Conservation (phyloP, 2,113 vertebrate species). For the Fregata magnificens region DNA sequence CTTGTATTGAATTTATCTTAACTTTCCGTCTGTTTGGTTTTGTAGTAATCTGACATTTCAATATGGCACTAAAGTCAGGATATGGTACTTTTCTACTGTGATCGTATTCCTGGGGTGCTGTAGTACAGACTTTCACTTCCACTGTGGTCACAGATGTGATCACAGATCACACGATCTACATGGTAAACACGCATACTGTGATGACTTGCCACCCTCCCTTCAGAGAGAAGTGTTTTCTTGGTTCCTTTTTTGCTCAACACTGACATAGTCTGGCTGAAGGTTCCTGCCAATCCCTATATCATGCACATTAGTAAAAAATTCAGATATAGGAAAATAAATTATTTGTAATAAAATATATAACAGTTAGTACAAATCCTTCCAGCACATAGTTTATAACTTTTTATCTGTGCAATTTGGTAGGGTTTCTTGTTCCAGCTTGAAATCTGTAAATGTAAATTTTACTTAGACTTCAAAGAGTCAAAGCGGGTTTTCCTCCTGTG, state of each 20-base stretch:
- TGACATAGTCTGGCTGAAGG: not conserved
- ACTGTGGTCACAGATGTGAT: rapidly evolving
- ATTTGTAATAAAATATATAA: rapidly evolving
- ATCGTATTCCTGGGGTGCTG: rapidly evolving
- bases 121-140: not conserved
- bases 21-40: not conserved
- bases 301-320: not conserved
- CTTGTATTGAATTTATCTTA: not conserved
- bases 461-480: not conserved
- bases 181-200: rapidly evolving
- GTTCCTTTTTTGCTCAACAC: not conserved
- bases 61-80: not conserved
- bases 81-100: not conserved
- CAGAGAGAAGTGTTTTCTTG: not conserved
- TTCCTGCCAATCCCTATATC: not conserved
- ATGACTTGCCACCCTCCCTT: rapidly evolving
- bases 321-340: not conserved
- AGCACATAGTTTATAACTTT: not conserved
- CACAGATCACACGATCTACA: too few relatives aligned
- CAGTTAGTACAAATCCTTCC: not conserved
- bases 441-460: not conserved
- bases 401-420: not conserved
- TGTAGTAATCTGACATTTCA: not conserved
- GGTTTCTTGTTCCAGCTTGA: not conserved
- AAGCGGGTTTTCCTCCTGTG: conserved; percentile 33